These are phyloP conservation scores for Chloromyia formosa DNA, from an alignment of 2,888 invertebrate species.

Conservation along the genomic window DNA sequence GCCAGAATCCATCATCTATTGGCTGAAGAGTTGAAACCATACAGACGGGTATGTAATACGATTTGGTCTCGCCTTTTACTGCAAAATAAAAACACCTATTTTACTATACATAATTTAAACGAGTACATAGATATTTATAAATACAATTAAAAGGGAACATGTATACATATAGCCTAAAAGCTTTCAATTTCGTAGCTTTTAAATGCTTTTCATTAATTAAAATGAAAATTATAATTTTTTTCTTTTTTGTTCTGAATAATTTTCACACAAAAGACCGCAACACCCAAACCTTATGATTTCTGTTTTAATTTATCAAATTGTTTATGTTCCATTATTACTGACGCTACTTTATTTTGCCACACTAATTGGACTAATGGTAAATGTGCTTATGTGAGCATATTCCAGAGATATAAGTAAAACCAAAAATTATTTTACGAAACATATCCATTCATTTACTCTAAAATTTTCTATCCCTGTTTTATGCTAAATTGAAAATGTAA, in stretches of 20 bases:
- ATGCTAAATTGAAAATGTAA: conserved; percentile 27
- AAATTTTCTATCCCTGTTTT: conserved; percentile 35
- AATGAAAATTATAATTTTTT: background rate
- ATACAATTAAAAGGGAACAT: background rate
- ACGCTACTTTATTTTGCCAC: no score
- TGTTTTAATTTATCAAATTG: background rate
- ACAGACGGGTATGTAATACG: conserved; percentile 75
- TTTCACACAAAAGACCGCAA: conserved; percentile 9
- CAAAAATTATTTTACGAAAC: conserved; percentile 17
- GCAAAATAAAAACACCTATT: no score
- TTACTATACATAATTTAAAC: background rate
- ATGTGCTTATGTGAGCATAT: conserved; percentile 6
- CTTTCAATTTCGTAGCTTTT: no score
- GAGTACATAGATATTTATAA: background rate
- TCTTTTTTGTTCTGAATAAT: background rate
- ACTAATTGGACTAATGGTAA: background rate
- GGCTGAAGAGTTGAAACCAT: conserved; percentile 88
- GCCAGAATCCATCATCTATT: conserved; percentile 93
- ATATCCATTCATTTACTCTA: conserved; percentile 6
- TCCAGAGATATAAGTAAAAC: background rate
- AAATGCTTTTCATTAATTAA: background rate
- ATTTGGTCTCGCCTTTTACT: conserved; percentile 21
- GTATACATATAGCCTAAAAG: no score
- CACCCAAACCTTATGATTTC: background rate
- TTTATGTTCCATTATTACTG: background rate